Evolutionary conservation across 2,113 vertebrate species (phyloP), one percentile per base, ranked within the genome.

Genomic region (Hippocampus comes): DNA sequence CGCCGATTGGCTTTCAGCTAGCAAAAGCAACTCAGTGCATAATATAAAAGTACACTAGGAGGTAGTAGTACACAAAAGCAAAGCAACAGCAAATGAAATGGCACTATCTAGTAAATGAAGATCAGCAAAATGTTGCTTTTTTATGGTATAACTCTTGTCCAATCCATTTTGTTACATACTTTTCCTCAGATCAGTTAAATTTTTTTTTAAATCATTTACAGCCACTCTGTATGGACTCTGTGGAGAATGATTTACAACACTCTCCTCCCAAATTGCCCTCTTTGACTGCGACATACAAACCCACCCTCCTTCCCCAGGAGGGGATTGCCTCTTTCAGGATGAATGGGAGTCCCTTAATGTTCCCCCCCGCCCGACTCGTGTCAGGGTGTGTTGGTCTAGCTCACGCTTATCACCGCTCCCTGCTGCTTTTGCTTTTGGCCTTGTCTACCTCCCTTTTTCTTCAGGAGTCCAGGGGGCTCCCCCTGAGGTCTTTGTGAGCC

Each of bases 371-470:
- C 34, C 34, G 6, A 64, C 63, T 64, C 34, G 10, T 64, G 63
- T 41, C 34, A 64, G 63, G 49, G 60, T 83, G 67, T 87, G 77
- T 75, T 81, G 69, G 73, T 73, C 79, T 79, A 76, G 72, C 70
- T 82, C 41, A 38, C 70, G 49, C 80, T 88, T 87, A 86, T 87
- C 88, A 86, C 68, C 60, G 75, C 75, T 75, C 78, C 70, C 79
- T 74, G 70, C 79, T 80, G 74, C 84, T 84, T 80, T 43, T 1
- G 34, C 42, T 11, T 43, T 43, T 43, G 42, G 42, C 10, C 9
- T 43, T 43, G 42, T 43, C 42, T 43, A 71, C 78, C 80, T 78
- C 77, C 73, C 42, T 61, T 81, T 74, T 75, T 75, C 48, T 79
- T 70, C 71, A 63, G 63, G 34, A 80, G 71, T 80, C 71, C 34